Conservation (phyloP, 2,797 vertebrate species). For the Morus bassanus region DNA sequence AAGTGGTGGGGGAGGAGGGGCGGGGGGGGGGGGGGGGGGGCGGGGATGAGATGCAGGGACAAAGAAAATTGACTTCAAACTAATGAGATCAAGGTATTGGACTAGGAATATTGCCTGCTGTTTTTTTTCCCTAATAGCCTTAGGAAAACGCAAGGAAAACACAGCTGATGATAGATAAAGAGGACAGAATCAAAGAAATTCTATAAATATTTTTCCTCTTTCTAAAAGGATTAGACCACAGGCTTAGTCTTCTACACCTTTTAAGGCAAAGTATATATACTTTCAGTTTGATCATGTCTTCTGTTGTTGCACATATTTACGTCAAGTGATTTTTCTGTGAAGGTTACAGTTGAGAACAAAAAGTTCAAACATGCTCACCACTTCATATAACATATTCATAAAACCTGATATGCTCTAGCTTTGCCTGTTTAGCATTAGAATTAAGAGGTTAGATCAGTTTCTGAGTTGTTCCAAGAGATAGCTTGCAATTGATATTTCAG, state of each 20-base stretch:
- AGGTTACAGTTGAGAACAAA: neutral
- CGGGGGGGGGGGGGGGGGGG: accelerated
- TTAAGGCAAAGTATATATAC: neutral
- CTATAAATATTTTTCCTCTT: neutral
- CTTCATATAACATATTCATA: accelerated
- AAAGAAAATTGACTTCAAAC: neutral
- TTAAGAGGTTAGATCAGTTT: neutral
- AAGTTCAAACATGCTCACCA: neutral
- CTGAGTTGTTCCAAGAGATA: neutral
- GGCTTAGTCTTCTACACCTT: neutral
- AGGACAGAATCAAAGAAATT: neutral
- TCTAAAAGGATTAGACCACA: neutral
- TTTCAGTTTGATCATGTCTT: neutral
- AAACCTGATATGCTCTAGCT: neutral
- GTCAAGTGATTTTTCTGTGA: neutral
- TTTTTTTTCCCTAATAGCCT: neutral
- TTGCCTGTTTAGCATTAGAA: neutral
- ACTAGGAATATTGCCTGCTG: neutral
- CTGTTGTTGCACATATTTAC: neutral
- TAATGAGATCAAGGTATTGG: neutral
- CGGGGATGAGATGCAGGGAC: neutral
- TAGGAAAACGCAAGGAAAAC: neutral
- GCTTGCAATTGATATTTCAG: neutral
- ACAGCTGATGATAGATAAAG: neutral
- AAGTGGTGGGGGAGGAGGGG: no score